These are phyloP conservation scores for Oryzias javanicus DNA, from an alignment of 2,113 vertebrate genomes.

Conservation along the genomic window DNA sequence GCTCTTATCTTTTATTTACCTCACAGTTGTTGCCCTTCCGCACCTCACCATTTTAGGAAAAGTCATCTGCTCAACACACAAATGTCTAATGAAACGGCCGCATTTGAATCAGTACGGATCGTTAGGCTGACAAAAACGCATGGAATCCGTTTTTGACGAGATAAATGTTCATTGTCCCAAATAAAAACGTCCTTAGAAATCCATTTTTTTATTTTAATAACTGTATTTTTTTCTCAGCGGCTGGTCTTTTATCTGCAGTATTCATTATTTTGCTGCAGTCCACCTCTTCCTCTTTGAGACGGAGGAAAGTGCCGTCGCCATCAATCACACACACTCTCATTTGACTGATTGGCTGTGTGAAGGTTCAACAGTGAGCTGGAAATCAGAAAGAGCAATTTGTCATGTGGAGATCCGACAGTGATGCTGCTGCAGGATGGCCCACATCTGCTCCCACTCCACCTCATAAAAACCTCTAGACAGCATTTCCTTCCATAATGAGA, in stretches of 20 bases:
- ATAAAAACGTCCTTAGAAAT: background rate
- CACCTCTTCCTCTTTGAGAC: constrained; percentile 1
- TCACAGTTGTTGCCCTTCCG: constrained; percentile 11
- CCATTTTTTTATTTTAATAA: background rate
- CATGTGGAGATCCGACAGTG: constrained; percentile 34
- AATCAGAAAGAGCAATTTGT: constrained; percentile 44
- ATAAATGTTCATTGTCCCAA: too few species aligned
- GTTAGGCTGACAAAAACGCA: background rate
- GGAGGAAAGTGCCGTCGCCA: constrained; percentile 13
- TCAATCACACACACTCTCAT: constrained; percentile 13
- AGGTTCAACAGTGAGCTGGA: constrained; percentile 21
- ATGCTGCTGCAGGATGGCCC: constrained; percentile 11
- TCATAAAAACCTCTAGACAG: too few species aligned
- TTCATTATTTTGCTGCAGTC: background rate
- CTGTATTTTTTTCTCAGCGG: background rate
- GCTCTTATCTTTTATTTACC: constrained; percentile 35
- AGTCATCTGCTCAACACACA: constrained; percentile 4
- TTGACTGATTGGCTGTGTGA: constrained; percentile 48
- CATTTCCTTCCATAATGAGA: too few species aligned
- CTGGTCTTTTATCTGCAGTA: background rate
- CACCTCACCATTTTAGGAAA: constrained; percentile 1
- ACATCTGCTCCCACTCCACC: constrained; percentile 23
- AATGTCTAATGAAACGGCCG: background rate
- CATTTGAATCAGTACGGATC: background rate
- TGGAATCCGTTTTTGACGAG: too few species aligned